These are phyloP conservation scores for Drosophila sproati DNA, from an alignment of 1,140 invertebrate species.

Conservation along the genomic window DNA sequence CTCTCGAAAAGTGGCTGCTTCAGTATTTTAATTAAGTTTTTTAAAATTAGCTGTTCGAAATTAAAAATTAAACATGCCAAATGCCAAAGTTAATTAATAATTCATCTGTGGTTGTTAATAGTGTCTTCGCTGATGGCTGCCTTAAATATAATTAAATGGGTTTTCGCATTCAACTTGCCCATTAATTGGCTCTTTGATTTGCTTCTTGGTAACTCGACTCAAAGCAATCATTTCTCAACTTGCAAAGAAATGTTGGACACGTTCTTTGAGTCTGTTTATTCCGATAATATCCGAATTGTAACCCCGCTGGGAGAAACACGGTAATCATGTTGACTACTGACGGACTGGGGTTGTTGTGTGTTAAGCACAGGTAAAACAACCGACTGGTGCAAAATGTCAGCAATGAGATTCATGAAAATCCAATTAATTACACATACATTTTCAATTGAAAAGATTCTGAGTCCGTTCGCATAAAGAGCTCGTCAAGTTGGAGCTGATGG, in stretches of 20 bases:
- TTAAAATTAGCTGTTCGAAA: too few species aligned
- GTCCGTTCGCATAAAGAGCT: too few species aligned
- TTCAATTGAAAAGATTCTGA: neutral
- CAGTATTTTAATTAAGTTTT: too few species aligned
- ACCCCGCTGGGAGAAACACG: slow-evolving; percentile 5
- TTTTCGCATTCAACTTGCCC: slow-evolving; percentile 10
- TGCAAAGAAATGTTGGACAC: slow-evolving; percentile 1
- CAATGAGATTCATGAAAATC: neutral
- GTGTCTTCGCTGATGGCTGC: neutral
- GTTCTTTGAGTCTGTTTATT: slow-evolving; percentile 5
- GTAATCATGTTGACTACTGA: neutral
- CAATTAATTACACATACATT: slow-evolving; percentile 24
- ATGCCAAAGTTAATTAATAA: neutral
- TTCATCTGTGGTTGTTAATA: neutral
- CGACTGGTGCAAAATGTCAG: neutral
- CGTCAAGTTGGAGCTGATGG: too few species aligned
- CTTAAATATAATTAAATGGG: slow-evolving; percentile 29
- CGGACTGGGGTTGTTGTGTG: neutral
- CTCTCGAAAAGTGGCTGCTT: too few species aligned
- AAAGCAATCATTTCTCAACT: neutral
- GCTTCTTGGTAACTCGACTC: too few species aligned
- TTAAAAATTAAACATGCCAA: too few species aligned
- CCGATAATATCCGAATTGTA: neutral
- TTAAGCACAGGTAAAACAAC: too few species aligned
- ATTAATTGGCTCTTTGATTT: slow-evolving; percentile 22